phyloP scores from a whole-genome alignment of 1,140 invertebrate species.

The Babylonia areolata region DNA sequence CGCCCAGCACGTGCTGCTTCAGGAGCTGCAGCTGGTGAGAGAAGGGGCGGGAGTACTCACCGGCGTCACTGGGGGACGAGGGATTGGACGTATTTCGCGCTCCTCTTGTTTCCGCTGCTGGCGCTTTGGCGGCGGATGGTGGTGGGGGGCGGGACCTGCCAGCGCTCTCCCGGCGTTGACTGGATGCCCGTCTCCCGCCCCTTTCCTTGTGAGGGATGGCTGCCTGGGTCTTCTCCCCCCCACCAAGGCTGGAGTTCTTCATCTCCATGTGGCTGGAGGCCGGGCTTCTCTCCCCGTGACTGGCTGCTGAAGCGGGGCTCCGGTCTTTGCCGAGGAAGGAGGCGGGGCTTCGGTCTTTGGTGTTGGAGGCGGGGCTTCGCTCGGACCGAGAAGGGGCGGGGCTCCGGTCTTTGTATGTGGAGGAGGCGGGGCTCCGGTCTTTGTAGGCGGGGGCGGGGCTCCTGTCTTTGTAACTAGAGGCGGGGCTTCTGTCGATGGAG shows the following conservation, averaged over 20 bases:
- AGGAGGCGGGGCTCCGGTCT: too few relatives aligned
- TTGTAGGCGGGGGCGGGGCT: neutral
- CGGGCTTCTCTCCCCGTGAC: neutral
- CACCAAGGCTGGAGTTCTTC: neutral
- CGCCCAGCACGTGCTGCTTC: slow-evolving; percentile 12
- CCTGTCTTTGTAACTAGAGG: neutral
- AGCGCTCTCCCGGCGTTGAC: neutral
- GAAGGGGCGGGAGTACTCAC: slow-evolving; percentile 31
- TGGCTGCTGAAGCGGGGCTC: neutral
- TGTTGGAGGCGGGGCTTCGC: neutral
- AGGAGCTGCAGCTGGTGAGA: slow-evolving; percentile 47
- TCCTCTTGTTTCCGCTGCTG: neutral
- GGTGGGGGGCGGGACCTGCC: neutral
- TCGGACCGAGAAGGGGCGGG: neutral
- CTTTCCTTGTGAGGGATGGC: neutral
- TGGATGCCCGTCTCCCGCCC: neutral
- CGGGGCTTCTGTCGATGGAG: neutral
- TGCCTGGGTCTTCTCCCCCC: neutral
- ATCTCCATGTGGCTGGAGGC: neutral
- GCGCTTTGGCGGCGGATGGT: neutral
- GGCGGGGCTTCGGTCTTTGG: neutral
- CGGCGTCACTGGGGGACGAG: neutral
- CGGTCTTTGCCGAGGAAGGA: neutral
- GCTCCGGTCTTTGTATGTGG: neutral
- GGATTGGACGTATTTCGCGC: neutral